These are phyloP conservation scores for Rhagonycha lutea DNA, from an alignment of 2,888 invertebrate genomes.

Conservation along the genomic window DNA sequence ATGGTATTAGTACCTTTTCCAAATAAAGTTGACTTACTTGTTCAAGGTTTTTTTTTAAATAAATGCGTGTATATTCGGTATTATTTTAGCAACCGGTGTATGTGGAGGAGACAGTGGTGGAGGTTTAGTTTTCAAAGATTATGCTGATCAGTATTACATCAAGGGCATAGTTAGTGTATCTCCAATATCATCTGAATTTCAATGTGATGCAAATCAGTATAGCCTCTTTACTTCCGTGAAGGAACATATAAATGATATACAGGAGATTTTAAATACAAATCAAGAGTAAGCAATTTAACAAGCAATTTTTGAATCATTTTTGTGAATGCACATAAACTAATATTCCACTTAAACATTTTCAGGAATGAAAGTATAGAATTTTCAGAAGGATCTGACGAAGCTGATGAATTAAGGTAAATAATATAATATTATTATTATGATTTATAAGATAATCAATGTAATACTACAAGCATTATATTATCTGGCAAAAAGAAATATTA, in stretches of 20 bases:
- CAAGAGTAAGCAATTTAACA: neutral
- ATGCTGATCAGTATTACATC: neutral
- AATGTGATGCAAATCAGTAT: neutral
- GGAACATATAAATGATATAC: neutral
- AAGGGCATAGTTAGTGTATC: neutral
- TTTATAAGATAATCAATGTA: no score
- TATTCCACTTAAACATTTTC: neutral
- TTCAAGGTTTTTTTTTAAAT: no score
- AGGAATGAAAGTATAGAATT: neutral
- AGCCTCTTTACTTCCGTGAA: neutral
- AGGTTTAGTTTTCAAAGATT: slow-evolving; percentile 31
- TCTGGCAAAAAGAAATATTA: no score
- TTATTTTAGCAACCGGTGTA: slow-evolving; percentile 49
- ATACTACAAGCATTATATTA: no score
- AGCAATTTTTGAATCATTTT: no score
- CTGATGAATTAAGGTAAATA: no score
- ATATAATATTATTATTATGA: no score
- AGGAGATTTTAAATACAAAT: neutral
- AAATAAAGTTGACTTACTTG: no score
- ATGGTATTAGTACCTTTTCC: no score
- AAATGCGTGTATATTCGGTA: neutral
- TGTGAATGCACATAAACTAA: no score
- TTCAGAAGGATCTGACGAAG: neutral
- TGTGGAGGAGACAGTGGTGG: slow-evolving; percentile 57
- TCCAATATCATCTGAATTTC: neutral